A percentile compares a stretch with the other conserved stretches of the same genome.
phyloP scores from a whole-genome alignment of 1,140 invertebrate genomes.

The Lithobius niger region DNA sequence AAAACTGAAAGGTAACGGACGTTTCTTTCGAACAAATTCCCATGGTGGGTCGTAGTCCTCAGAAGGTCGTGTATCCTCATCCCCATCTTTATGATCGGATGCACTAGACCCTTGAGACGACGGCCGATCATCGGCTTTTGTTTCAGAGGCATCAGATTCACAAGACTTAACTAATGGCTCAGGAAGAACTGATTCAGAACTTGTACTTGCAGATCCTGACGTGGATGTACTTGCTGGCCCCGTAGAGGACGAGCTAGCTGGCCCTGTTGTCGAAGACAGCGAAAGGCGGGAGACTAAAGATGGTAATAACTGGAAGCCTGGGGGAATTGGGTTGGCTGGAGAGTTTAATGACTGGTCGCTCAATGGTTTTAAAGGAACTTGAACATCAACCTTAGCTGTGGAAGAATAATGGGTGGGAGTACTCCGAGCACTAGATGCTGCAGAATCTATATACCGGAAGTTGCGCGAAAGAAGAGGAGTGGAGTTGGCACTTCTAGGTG shows the following conservation, averaged over 20 bases:
- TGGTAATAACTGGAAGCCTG: no score
- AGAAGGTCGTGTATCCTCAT: constrained; percentile 7
- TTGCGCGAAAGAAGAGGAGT: constrained; percentile 5
- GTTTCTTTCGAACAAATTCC: constrained; percentile 13
- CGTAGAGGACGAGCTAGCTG: no score
- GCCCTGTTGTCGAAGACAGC: no score
- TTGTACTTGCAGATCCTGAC: no score
- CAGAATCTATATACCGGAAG: neutral
- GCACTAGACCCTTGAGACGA: no score
- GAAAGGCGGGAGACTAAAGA: no score
- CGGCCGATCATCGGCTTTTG: no score
- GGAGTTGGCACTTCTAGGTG: constrained; percentile 11
- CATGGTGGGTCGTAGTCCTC: constrained; percentile 21
- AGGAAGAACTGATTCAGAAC: no score
- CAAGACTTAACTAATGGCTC: no score
- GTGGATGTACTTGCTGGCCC: no score
- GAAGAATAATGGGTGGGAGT: constrained; percentile 10
- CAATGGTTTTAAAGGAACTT: constrained; percentile 8
- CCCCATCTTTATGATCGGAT: neutral
- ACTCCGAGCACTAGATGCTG: constrained; percentile 7
- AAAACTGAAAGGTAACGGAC: neutral
- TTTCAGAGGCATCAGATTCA: no score
- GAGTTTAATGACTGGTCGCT: constrained; percentile 8
- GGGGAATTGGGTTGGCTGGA: no score
- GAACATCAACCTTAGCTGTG: neutral